Percentiles rank a stretch among this genome's conserved stretches.
Evolutionary conservation across 2,113 vertebrate species (phyloP).

Genomic region (Uria lomvia): DNA sequence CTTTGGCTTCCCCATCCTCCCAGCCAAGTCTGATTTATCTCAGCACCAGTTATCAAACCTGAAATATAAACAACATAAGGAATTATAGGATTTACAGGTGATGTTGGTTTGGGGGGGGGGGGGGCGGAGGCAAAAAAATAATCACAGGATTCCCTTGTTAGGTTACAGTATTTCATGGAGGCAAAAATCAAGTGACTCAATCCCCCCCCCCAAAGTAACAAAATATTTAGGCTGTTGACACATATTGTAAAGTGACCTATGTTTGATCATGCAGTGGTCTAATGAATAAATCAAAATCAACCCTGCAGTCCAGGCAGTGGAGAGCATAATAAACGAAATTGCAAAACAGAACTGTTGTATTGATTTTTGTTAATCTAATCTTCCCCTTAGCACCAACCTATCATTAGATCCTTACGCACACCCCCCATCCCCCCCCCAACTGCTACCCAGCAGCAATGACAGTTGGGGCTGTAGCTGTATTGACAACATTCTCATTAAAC

Average conservation of each 20-base stretch:
- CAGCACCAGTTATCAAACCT: neutral
- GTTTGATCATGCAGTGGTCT: neutral
- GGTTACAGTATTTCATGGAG: neutral
- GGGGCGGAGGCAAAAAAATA: accelerated
- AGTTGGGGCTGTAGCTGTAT: neutral
- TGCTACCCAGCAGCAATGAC: neutral
- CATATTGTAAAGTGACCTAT: neutral
- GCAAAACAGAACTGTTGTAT: constrained; percentile 8
- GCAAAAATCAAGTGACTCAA: neutral
- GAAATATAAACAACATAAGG: neutral
- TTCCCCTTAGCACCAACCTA: constrained; percentile 2
- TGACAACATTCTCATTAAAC: constrained; percentile 15
- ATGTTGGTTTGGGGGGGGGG: neutral
- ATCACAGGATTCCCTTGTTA: neutral
- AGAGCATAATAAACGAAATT: constrained; percentile 40
- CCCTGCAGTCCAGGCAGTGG: neutral
- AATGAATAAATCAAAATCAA: constrained; percentile 43
- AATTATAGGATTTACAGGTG: neutral
- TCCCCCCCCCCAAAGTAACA: neutral
- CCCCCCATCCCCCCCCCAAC: neutral
- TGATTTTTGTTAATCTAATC: constrained; percentile 65
- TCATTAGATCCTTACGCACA: constrained; percentile 14
- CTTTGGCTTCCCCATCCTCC: neutral
- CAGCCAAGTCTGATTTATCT: neutral
- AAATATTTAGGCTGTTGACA: neutral